phyloP scores from a whole-genome alignment of 2,888 invertebrate genomes.

The Morinoia aosen region DNA sequence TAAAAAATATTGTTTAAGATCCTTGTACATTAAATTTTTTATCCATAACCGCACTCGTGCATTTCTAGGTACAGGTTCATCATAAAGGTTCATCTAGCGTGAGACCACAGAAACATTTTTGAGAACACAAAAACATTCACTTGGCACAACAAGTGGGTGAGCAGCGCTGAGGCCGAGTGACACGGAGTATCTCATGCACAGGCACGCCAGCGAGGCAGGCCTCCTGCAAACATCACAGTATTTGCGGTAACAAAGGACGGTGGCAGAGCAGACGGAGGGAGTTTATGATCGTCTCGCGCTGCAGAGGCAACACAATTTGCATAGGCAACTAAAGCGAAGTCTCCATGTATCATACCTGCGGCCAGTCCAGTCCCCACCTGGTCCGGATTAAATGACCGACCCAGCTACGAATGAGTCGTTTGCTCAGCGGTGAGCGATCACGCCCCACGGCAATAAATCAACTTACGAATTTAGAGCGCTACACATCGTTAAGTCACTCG shows the following conservation, averaged over 20 bases:
- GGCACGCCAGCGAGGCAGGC: too few species aligned
- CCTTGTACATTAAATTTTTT: too few species aligned
- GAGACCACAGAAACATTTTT: too few species aligned
- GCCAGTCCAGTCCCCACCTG: background rate
- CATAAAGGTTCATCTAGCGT: too few species aligned
- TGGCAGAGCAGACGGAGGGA: background rate
- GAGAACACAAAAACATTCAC: too few species aligned
- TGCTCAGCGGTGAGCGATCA: background rate
- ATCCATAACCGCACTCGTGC: too few species aligned
- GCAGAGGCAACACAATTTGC: background rate
- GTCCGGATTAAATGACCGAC: background rate
- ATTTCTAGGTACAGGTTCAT: too few species aligned
- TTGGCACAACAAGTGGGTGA: too few species aligned
- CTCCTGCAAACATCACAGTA: background rate
- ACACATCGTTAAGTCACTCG: background rate
- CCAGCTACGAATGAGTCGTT: background rate
- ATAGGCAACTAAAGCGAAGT: background rate
- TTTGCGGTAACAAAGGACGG: background rate
- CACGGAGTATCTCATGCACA: background rate
- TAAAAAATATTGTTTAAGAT: too few species aligned
- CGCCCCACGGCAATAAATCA: background rate
- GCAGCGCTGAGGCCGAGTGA: background rate
- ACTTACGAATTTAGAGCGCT: background rate
- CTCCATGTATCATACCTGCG: too few species aligned
- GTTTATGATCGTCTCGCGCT: conserved; percentile 8